Evolutionary conservation across 2,888 invertebrate species (phyloP).

Genomic region (Crepidodera aurea): DNA sequence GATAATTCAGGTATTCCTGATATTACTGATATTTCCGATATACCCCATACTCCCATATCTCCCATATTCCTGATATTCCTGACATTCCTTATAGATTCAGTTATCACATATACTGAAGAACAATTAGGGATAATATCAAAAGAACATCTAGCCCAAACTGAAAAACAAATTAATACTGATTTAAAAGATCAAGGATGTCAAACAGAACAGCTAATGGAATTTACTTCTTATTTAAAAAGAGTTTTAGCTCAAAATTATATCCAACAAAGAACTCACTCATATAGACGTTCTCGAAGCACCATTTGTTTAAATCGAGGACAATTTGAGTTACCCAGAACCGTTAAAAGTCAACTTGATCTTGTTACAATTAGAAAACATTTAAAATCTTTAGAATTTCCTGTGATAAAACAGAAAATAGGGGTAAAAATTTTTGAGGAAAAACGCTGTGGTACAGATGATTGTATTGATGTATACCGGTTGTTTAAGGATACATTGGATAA

Average conservation of each 20-base stretch:
- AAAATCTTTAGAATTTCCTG: neutral
- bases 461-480: neutral
- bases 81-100: neutral
- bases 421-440: neutral
- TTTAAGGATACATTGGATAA: neutral
- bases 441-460: neutral
- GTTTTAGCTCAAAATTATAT: no score
- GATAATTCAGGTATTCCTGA: no score
- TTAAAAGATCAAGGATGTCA: no score
- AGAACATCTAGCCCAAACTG: neutral
- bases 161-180: neutral
- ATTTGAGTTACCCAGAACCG: no score
- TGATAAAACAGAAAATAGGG: neutral
- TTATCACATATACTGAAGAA: neutral
- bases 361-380: neutral
- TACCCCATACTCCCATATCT: no score
- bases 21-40: no score
- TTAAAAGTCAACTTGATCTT: no score
- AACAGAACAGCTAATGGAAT: neutral
- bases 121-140: neutral
- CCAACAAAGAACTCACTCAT: neutral
- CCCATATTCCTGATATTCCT: no score
- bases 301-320: no score
- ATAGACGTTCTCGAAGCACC: neutral
- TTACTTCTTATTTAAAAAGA: neutral